Evolutionary conservation across 2,888 invertebrate genomes (phyloP), one percentile per base, ranked within the genome.

Genomic region (Orthosia gothica): DNA sequence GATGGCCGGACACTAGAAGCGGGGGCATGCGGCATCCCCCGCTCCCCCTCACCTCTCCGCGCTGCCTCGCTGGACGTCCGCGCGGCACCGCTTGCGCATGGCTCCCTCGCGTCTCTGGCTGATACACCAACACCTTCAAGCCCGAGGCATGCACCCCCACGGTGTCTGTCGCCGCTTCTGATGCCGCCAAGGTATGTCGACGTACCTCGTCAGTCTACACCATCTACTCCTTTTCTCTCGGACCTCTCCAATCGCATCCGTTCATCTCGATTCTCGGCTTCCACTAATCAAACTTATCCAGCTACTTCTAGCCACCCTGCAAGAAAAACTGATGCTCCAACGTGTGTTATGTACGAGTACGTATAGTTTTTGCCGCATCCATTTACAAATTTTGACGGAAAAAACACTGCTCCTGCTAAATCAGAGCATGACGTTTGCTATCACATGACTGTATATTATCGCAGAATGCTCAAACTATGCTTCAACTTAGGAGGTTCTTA

Each of bases 31-130:
- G 84, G 98, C 95, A 47, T 98, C 95, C 97, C 97, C 0, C 94
- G 98, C 70, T 98, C 98, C 0, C 98, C 98, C 0, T 98, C 98
- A 32, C 98, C 98, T 7, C 97, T 98, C 74, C 97, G 98, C 52
- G 98, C 98, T 3, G 98, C 98, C n/a, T 98, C 98, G 0, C 93
- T 98, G 79, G 98, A 98, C 91, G 98, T 98, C 32, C 97, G 98
- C 23, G 97, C 97, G 16, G 97, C 97, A 0, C 97, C 98, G 57
- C 97, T 98, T 11, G 98, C 98, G 1, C 98, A 98, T 91, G 97
- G 97, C 62, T 98, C 98, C 32, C 93, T 98, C 63, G 97, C 98
- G 4, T 98, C 98, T 0, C 92, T 98, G 55, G 97, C 97, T 1
- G 96, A 96, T 79, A 93, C 97, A 70, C 97, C 97, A 0, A 92